Conservation (phyloP, 2,888 invertebrate species). For the Thalpophila matura region DNA sequence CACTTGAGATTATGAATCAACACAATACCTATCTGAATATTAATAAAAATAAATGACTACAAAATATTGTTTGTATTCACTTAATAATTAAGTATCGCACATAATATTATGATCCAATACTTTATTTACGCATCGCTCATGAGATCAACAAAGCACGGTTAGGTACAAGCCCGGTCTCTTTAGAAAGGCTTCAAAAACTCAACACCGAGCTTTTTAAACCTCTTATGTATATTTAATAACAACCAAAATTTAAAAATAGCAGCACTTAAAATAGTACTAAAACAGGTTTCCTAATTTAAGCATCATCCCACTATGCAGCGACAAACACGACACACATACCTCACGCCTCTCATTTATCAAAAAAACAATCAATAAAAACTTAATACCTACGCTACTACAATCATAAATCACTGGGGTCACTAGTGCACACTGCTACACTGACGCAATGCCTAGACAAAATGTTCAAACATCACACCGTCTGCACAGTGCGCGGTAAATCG, state of each 20-base stretch:
- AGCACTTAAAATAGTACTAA: too few species aligned
- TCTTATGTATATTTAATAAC: too few species aligned
- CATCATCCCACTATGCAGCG: not conserved
- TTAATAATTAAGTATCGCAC: too few species aligned
- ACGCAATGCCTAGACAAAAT: conserved; percentile 30
- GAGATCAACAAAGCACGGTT: too few species aligned
- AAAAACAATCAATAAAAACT: conserved; percentile 24
- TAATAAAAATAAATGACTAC: not conserved
- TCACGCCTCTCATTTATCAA: not conserved
- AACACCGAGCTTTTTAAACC: too few species aligned
- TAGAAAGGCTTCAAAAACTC: too few species aligned
- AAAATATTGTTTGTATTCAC: too few species aligned
- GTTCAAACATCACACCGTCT: conserved; percentile 7
- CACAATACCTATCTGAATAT: not conserved
- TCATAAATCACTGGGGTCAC: conserved; percentile 22
- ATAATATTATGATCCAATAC: not conserved
- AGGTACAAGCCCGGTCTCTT: too few species aligned
- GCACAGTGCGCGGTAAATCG: conserved; percentile 30
- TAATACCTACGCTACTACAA: not conserved
- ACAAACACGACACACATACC: not conserved
- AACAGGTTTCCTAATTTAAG: too few species aligned
- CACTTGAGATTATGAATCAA: not conserved
- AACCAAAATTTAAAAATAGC: too few species aligned
- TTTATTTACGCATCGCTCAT: too few species aligned
- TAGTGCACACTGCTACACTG: conserved; percentile 35